Evolutionary conservation across 2,888 invertebrate genomes (phyloP), one percentile per base, ranked within the genome.

Genomic region (Formica aserva): DNA sequence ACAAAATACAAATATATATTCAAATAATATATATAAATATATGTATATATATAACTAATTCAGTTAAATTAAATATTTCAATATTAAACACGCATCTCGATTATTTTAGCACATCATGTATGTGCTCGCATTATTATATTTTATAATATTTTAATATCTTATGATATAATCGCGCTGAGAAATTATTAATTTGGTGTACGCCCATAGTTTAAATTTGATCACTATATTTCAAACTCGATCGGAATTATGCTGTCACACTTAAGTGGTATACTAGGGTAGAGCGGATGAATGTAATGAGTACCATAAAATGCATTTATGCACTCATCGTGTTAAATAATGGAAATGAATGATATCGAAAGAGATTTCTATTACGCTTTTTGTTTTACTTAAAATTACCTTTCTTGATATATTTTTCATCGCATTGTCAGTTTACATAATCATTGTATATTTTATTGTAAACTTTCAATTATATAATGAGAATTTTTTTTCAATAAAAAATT

Each of bases 231-330:
- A 71, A 71, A 80, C 60, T 48, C 60, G 71, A 80, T 69, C 69
- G 45, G 60, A 80, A 80, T 80, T 80, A 69, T 69, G 18, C 60
- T 60, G 78, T 78, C 57, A 71, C 60, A 26, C 69, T 78, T 60
- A 69, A 69, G 78, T 60, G 45, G 71, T 35, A 60, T 45, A 45
- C 45, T 62, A 57, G 71, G 60, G 60, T 71, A 80, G 78, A 78
- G 32, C 69, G 71, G 57, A 78, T 60, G 78, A 80, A 48, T 35
- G 45, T 80, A 80, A 80, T 71, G 71, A 80, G 35, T 26, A 13
- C 9, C 35, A 71, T 80, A 60, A 80, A 60, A 71, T 45, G 35
- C 45, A 80, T 80, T 80, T 80, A 71, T 71, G 71, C 69, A 69
- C 48, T 80, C 71, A 22, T 71, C 78, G 45, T 8, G 57, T 62